Base-by-base conservation (phyloP, 1,140 invertebrate genomes). In the Anadara kagoshimensis region DNA sequence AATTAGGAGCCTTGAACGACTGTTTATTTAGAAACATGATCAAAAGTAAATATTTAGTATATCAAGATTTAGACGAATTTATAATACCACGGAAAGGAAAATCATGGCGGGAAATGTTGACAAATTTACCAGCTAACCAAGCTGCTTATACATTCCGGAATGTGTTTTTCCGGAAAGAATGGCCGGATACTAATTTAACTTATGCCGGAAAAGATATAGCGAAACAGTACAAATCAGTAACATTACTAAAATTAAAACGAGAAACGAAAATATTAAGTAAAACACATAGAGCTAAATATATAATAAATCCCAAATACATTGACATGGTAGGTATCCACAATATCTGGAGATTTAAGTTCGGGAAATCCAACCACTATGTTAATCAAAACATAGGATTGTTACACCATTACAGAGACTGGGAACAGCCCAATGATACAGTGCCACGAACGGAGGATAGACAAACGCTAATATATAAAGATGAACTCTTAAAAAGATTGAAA, bases 261-360 rank as follows among this genome's bases (percentile, higher is more conserved):
- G 72, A 77, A 69, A 43, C 26, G 11, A 65, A 69, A 26, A 64
- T 78, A 45, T 70, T 69, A 10, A 43, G 61, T 43, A 36, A 49
- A n/a, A 53, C 54, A 11, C 58, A 64, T 49, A 63, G 96, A 18
- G 96, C 95, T 58, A 98, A 98, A 86, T 97, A 96, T 83, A 78
- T 78, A 16, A 94, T 96, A 79, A 91, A 94, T 66, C 95, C 95
- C 0, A 92, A 93, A 71, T 91, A 93, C 47, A 94, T 96, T 0
- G 93, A 97, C 0, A 95, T 97, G 86, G 94, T 95, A 1, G 96
- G 96, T 0, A 98, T 98, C 88, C 96, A 98, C 87, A 97, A 97
- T 85, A 93, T 97, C 0, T 97, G 96, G 96, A 95, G 97, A 29
- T 53, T 66, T 22, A 26, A 72, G 3, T 14, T 11, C 1, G 71